Base-by-base conservation (phyloP, 1,140 invertebrate genomes). In the Sycophaga agraensis region DNA sequence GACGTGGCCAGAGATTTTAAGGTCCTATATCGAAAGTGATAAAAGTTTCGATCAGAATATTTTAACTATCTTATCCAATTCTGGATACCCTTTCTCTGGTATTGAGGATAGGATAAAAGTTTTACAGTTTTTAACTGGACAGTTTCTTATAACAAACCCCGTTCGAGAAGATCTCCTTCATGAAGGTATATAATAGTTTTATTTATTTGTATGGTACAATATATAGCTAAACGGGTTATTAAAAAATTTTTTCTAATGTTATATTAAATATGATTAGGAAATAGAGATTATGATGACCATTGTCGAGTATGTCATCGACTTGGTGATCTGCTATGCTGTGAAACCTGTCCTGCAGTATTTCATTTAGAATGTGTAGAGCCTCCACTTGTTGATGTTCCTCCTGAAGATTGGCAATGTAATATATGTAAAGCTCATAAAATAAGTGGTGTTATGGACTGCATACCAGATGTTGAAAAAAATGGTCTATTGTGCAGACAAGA, bases 331-430 rank as follows among this genome's bases (percentile, higher is more conserved):
- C 78, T 99, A 1, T 98, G 96, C 75, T 99, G 96, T 82, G 96
- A 98, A 80, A 95, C 92, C 7, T 98, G 96, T 77, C 92, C 96
- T 46, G 96, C 96, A 31, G 95, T 98, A 17, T 98, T 94, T 79
- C 96, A 99, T 81, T 83, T 98, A 70, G 91, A 93, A 70, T 99
- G 96, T 84, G 91, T 97, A 22, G 94, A 97, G 73, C 96, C 96
- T 39, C 94, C 96, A 8, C 81, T 98, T 72, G 87, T 90, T 24
- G 89, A 97, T 82, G 92, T 97, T 48, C 96, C 96, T 42, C 91
- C 93, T 40, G 94, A 97, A 82, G 96, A 98, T 72, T 98, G 96
- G 96, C 90, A 96, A 66, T 98, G 96, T 84, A 88, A 87, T 68
- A 86, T 97, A 37, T 99, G 96, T 80, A 89, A 90, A 76, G 89